A percentile compares a stretch with the other conserved stretches of the same genome.
Conservation (phyloP, 1,140 invertebrate species). For the Callitettix versicolor region DNA sequence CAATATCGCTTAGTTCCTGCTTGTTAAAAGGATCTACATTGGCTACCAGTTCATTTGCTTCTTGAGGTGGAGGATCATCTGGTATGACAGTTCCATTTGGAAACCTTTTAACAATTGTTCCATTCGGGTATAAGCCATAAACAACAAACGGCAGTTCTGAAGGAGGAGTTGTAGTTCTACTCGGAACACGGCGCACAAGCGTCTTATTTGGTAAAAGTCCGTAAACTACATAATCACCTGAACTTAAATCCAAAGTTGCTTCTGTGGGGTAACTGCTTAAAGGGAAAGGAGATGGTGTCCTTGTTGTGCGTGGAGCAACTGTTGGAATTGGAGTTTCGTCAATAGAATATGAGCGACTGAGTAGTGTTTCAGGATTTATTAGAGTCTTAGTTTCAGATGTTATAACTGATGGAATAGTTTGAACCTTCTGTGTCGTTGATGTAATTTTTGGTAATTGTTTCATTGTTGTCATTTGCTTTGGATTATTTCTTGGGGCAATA, state of each 20-base stretch:
- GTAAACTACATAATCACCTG: constrained; percentile 20
- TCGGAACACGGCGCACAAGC: constrained; percentile 16
- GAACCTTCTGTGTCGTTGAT: constrained; percentile 2
- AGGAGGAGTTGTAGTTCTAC: constrained; percentile 14
- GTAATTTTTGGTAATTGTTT: constrained; percentile 5
- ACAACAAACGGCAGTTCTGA: constrained; percentile 24
- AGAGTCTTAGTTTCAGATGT: not conserved
- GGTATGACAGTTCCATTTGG: constrained; percentile 26
- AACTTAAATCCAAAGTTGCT: not conserved
- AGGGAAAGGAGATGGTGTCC: not conserved
- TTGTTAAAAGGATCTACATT: constrained; percentile 17
- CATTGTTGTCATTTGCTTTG: constrained; percentile 10
- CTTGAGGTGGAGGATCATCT: constrained; percentile 20
- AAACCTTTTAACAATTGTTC: constrained; percentile 25
- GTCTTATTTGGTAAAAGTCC: constrained; percentile 23
- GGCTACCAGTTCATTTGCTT: constrained; percentile 23
- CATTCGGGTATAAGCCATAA: constrained; percentile 26
- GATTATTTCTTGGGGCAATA: constrained; percentile 5
- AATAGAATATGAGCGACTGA: not conserved
- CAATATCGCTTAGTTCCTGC: constrained; percentile 16
- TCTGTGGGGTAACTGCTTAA: not conserved
- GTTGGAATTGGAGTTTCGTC: constrained; percentile 1
- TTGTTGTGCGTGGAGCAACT: constrained; percentile 7
- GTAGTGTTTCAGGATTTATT: not conserved
- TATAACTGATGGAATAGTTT: not conserved